Conservation (phyloP, 2,113 vertebrate species). For the Platichthys flesus region DNA sequence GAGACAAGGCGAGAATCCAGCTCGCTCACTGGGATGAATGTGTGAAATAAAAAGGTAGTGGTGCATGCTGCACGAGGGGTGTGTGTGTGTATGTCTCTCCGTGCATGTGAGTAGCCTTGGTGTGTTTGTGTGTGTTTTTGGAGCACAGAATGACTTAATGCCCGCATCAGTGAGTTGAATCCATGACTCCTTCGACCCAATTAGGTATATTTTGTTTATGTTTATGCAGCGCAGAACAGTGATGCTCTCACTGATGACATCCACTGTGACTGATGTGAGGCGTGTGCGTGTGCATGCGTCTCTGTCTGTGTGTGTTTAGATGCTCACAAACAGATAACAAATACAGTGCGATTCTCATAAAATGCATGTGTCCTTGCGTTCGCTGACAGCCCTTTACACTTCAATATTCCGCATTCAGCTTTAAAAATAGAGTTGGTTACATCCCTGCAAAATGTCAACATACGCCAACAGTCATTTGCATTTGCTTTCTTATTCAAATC, state of each 20-base stretch:
- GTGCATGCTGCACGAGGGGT: slow-evolving; percentile 17
- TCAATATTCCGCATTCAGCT: slow-evolving; percentile 2
- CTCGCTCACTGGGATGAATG: slow-evolving; percentile 45
- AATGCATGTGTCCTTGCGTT: slow-evolving; percentile 6
- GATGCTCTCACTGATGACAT: slow-evolving; percentile 14
- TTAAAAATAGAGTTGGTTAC: slow-evolving; percentile 42
- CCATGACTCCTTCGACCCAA: slow-evolving; percentile 5
- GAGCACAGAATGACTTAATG: slow-evolving; percentile 7
- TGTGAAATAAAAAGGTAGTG: slow-evolving; percentile 40
- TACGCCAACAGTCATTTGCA: slow-evolving; percentile 47
- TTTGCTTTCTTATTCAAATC: slow-evolving; percentile 65
- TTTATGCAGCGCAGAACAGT: slow-evolving; percentile 3
- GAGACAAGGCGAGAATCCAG: slow-evolving; percentile 57
- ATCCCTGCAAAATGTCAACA: slow-evolving; percentile 56
- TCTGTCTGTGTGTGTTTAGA: neutral
- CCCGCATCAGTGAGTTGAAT: slow-evolving; percentile 30
- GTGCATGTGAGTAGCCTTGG: neutral
- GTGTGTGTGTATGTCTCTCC: neutral
- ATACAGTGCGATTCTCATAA: neutral
- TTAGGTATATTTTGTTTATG: slow-evolving; percentile 25
- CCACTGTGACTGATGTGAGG: slow-evolving; percentile 23
- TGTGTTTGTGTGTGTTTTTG: neutral
- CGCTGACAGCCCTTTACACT: neutral
- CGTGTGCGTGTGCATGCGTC: neutral
- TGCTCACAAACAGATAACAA: neutral